A percentile compares a stretch with the other conserved stretches of the same genome.
phyloP scores from a whole-genome alignment of 2,888 invertebrate species.

The Ectobius pallidus region DNA sequence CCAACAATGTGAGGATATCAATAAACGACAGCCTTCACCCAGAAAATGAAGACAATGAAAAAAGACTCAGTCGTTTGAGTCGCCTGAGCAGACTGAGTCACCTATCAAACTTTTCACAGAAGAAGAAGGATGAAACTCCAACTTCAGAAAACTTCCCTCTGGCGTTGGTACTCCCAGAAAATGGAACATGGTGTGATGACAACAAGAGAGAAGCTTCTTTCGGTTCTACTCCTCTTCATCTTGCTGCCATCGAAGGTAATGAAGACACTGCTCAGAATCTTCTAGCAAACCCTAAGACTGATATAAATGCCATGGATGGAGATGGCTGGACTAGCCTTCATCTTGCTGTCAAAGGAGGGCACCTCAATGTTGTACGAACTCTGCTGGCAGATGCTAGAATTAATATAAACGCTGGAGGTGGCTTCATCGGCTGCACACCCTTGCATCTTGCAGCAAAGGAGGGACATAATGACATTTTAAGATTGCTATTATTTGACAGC shows the following conservation, averaged over 20 bases:
- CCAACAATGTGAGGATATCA: background rate
- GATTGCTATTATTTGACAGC: background rate
- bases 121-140: background rate
- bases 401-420: conserved; percentile 1
- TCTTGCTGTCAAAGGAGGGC: background rate
- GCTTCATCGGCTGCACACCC: conserved; percentile 3
- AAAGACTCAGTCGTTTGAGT: background rate
- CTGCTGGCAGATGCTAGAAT: background rate
- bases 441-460: conserved; percentile 18
- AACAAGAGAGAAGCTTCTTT: conserved; percentile 6
- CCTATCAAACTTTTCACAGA: background rate
- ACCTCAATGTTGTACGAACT: background rate
- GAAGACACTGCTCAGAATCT: conserved; percentile 20
- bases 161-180: background rate
- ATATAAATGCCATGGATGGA: conserved; percentile 10
- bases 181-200: background rate
- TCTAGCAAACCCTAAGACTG: background rate
- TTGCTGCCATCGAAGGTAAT: conserved; percentile 27
- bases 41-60: background rate
- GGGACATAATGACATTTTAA: background rate
- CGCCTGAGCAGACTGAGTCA: background rate
- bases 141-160: background rate
- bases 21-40: background rate
- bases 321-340: conserved; percentile 17
- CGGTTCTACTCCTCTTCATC: conserved; percentile 24